A percentile compares a stretch with the other conserved stretches of the same genome.
Evolutionary conservation across 37 sponge, comb jelly and placozoan genomes (phyloP).

Genomic region (Spongilla lacustris): DNA sequence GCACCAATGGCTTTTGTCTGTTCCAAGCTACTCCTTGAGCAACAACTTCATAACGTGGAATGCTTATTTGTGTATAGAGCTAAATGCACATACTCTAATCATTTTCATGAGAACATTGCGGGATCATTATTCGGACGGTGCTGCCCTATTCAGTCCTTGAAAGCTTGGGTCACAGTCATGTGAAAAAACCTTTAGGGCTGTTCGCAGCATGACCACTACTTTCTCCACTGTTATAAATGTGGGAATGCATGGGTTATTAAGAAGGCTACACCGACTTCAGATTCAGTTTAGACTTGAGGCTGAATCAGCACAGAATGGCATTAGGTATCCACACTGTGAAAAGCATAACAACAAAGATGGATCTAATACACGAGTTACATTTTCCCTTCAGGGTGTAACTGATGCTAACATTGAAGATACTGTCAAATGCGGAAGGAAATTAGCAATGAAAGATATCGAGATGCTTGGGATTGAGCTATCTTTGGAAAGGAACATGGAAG

Average conservation of each 20-base stretch:
- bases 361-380: no score
- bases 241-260: slow-evolving; percentile 56
- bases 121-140: no score
- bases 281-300: slow-evolving; percentile 46
- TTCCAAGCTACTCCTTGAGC: no score
- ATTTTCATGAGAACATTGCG: no score
- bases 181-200: no score
- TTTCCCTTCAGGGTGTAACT: neutral
- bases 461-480: slow-evolving; percentile 45
- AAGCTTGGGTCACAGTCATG: no score
- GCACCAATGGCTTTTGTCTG: no score
- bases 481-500: no score
- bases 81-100: no score
- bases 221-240: slow-evolving; percentile 71
- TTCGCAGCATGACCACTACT: slow-evolving; percentile 44
- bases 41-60: no score
- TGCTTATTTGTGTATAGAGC: no score
- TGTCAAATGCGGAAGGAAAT: slow-evolving; percentile 10
- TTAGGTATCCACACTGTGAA: slow-evolving; percentile 32
- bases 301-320: slow-evolving; percentile 15
- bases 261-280: slow-evolving; percentile 55
- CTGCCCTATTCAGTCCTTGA: no score
- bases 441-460: slow-evolving; percentile 23
- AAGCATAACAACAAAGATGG: slow-evolving; percentile 23
- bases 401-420: slow-evolving; percentile 8